Percentiles rank a stretch among this genome's conserved stretches.
Conservation (phyloP, 2,888 invertebrate species). For the Hirtodrosophila duncani region DNA sequence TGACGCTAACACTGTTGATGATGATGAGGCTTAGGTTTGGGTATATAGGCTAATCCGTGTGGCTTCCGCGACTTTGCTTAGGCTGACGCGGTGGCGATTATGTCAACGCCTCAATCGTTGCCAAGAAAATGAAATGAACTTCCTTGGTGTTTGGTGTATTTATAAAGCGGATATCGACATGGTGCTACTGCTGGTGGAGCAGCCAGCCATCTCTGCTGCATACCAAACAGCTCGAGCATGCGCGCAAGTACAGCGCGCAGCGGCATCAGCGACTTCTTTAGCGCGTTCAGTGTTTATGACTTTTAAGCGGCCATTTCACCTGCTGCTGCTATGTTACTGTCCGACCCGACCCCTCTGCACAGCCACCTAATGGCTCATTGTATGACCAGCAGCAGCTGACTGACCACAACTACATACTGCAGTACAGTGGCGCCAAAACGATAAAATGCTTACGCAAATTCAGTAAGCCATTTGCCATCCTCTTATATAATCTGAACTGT, state of each 20-base stretch:
- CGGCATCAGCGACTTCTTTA: neutral
- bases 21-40: no score
- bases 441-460: no score
- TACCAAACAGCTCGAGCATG: slow-evolving; percentile 51
- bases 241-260: no score
- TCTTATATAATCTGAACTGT: no score
- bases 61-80: slow-evolving; percentile 29
- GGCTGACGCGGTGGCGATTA: slow-evolving; percentile 31
- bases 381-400: no score
- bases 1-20: neutral
- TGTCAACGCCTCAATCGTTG: slow-evolving; percentile 67
- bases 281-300: slow-evolving; percentile 59
- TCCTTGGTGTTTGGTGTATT: slow-evolving; percentile 76
- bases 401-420: no score
- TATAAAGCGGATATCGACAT: slow-evolving; percentile 75
- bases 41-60: slow-evolving; percentile 52
- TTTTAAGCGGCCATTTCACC: slow-evolving; percentile 64
- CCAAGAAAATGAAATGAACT: slow-evolving; percentile 75
- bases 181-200: slow-evolving; percentile 1
- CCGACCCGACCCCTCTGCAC: neutral
- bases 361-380: slow-evolving; percentile 49
- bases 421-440: no score
- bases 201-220: slow-evolving; percentile 35
- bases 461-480: no score
- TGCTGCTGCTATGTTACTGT: slow-evolving; percentile 26